phyloP scores from a whole-genome alignment of 2,113 vertebrate species.

The Glaucomys volans region DNA sequence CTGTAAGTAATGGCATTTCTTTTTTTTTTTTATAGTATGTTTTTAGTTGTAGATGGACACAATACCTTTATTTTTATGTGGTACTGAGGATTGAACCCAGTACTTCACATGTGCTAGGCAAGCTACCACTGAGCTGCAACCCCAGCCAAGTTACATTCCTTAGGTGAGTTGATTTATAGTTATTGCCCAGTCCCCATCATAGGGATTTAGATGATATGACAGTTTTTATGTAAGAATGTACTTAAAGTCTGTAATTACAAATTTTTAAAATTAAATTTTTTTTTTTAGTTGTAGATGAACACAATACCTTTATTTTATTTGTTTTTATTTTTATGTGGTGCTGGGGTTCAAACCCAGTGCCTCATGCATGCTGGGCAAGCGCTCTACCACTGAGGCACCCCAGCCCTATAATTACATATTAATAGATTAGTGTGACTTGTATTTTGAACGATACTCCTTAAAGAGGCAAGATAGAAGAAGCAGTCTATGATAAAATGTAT shows the following conservation, averaged over 20 bases:
- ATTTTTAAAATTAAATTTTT: too few relatives aligned
- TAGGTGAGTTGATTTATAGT: constrained; percentile 45
- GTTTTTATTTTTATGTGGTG: too few relatives aligned
- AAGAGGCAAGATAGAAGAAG: constrained; percentile 20
- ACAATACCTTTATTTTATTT: too few relatives aligned
- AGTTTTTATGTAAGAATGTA: constrained; percentile 48
- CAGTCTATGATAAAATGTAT: background rate
- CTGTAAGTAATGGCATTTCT: background rate
- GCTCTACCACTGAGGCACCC: too few relatives aligned
- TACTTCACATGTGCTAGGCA: too few relatives aligned
- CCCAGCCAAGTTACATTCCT: background rate
- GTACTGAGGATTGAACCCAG: too few relatives aligned
- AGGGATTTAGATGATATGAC: constrained; percentile 43
- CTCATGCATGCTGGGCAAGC: too few relatives aligned
- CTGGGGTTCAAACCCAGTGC: too few relatives aligned
- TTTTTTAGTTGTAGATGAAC: too few relatives aligned
- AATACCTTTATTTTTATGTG: too few relatives aligned
- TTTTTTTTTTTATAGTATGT: background rate
- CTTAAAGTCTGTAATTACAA: constrained; percentile 1
- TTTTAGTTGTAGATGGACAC: too few relatives aligned
- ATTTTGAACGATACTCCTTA: constrained; percentile 39
- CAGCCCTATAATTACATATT: background rate
- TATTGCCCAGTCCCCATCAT: background rate
- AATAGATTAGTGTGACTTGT: constrained; percentile 25
- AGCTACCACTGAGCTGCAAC: too few relatives aligned